These are phyloP conservation scores for Poecile montanus DNA, from an alignment of 2,797 vertebrate species.

Conservation along the genomic window DNA sequence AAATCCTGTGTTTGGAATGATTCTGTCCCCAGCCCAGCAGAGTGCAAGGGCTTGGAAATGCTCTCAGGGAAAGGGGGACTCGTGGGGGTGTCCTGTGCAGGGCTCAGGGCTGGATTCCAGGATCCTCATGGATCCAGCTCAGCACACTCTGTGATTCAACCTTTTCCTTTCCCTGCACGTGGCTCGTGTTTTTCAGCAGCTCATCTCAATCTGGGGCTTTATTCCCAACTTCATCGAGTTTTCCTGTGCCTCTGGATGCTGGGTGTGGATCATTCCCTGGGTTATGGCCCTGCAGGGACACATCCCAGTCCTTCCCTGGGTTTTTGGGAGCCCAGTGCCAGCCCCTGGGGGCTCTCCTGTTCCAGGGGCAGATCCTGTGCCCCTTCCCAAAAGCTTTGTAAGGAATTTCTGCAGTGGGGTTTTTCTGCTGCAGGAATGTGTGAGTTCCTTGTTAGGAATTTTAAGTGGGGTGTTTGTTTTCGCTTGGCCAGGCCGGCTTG, in stretches of 20 bases:
- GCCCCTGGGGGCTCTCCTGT: too few species aligned
- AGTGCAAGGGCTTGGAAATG: neutral
- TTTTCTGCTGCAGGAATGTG: neutral
- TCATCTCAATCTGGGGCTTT: accelerated
- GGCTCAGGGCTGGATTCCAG: neutral
- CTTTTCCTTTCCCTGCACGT: accelerated
- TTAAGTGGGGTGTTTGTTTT: constrained; percentile 17
- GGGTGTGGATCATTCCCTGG: accelerated
- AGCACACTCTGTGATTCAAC: accelerated
- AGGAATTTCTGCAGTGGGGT: neutral
- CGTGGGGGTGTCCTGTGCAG: neutral
- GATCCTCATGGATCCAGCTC: neutral
- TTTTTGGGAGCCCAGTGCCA: too few species aligned
- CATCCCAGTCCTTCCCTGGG: accelerated
- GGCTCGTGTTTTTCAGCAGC: neutral
- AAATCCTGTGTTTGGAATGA: neutral
- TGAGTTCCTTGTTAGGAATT: neutral
- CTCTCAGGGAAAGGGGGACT: too few species aligned
- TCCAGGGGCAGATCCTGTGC: neutral
- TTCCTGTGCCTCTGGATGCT: neutral
- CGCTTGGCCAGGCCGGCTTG: constrained; percentile 24
- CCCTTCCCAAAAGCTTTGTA: neutral
- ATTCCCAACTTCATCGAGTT: accelerated
- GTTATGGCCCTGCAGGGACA: accelerated
- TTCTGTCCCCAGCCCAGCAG: neutral